Conservation (phyloP, 2,797 vertebrate species). For the Cyprinella venusta region DNA sequence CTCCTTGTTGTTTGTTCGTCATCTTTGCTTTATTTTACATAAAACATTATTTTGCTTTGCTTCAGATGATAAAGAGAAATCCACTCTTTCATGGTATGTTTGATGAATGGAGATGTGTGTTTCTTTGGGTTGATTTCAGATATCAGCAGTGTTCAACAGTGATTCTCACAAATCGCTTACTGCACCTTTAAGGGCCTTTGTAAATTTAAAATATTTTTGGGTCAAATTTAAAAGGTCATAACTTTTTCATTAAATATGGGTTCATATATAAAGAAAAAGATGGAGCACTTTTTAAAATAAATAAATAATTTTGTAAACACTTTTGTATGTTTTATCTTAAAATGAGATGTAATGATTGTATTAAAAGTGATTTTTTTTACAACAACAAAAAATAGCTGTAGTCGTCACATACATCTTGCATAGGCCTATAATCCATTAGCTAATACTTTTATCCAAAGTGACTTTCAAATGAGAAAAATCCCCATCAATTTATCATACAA, state of each 20-base stretch:
- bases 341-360: not conserved
- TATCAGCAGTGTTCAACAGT: not conserved
- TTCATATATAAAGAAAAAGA: not conserved
- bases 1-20: not conserved
- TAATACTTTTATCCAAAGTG: not conserved
- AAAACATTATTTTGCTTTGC: not conserved
- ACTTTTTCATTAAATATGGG: not conserved
- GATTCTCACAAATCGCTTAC: not conserved
- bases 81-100: not conserved
- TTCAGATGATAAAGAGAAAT: not conserved
- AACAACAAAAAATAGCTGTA: not conserved
- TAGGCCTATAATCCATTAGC: too few species aligned
- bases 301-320: not conserved
- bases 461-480: slow-evolving; percentile 15
- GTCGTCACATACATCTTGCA: not conserved
- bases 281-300: not conserved
- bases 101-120: too few species aligned
- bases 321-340: not conserved
- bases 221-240: not conserved
- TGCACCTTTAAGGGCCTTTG: too few species aligned
- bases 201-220: not conserved
- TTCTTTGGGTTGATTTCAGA: not conserved
- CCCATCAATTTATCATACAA: not conserved
- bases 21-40: not conserved
- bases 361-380: not conserved